Percentiles rank a stretch among this genome's conserved stretches.
phyloP scores from a whole-genome alignment of 2,888 invertebrate genomes.

The Anarsia innoxiella region DNA sequence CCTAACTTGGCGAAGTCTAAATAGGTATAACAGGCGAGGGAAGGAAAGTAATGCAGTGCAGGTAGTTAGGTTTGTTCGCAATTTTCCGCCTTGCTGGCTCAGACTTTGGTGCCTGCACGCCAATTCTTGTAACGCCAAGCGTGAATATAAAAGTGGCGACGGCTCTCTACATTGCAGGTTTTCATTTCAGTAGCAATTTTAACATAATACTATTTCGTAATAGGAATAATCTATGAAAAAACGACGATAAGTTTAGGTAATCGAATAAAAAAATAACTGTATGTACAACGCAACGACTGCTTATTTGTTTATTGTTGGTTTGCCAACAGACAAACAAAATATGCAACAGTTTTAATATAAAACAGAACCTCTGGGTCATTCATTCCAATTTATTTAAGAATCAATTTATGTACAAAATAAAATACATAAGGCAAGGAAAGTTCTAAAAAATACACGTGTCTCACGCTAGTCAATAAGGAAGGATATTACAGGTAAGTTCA shows the following conservation, averaged over 20 bases:
- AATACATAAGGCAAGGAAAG: too few relatives aligned
- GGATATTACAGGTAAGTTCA: too few relatives aligned
- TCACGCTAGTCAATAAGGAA: too few relatives aligned
- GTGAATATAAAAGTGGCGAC: background rate
- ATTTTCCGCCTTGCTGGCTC: slow-evolving; percentile 15
- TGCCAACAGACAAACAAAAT: background rate
- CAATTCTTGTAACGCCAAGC: background rate
- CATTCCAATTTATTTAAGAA: too few relatives aligned
- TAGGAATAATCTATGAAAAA: too few relatives aligned
- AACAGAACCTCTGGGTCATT: background rate
- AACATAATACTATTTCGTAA: too few relatives aligned
- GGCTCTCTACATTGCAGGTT: background rate
- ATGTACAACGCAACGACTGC: background rate
- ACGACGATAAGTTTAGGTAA: background rate
- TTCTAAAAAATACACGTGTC: too few relatives aligned
- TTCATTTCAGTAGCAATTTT: too few relatives aligned
- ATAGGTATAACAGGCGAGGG: too few relatives aligned
- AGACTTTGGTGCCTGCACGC: slow-evolving; percentile 1
- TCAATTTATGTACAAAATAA: too few relatives aligned
- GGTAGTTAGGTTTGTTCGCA: slow-evolving; percentile 14
- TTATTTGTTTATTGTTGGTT: too few relatives aligned
- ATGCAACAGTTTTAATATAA: background rate
- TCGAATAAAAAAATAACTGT: background rate
- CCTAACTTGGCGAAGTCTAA: too few relatives aligned
- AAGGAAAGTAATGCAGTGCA: slow-evolving; percentile 4